Evolutionary conservation across 2,888 invertebrate species (phyloP).

Genomic region (Lottia scabra): DNA sequence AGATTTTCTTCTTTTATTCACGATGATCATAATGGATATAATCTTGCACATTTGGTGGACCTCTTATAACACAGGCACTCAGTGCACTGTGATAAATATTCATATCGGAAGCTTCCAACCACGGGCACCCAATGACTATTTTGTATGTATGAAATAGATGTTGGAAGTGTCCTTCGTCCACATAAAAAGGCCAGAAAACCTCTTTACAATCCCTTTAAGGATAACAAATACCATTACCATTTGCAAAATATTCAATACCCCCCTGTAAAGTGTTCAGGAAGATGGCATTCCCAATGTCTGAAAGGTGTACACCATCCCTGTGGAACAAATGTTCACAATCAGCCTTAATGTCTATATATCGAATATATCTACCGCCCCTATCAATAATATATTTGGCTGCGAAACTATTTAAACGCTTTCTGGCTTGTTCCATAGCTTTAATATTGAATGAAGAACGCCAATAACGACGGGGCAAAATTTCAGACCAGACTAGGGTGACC

Average conservation of each 20-base stretch:
- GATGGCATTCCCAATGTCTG: neutral
- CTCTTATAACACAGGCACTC: slow-evolving; percentile 89
- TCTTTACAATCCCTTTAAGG: too few relatives aligned
- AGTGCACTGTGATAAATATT: slow-evolving; percentile 90
- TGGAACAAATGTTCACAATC: neutral
- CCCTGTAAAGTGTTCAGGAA: neutral
- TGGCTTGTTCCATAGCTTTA: neutral
- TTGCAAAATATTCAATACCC: neutral
- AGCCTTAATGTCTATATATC: neutral
- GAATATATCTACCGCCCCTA: neutral
- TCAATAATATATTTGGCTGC: neutral
- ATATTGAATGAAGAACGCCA: neutral
- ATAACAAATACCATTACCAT: too few relatives aligned
- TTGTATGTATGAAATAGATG: too few relatives aligned
- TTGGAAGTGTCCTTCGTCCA: too few relatives aligned
- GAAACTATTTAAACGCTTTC: neutral
- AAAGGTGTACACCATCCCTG: neutral
- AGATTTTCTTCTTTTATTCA: too few relatives aligned
- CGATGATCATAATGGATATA: slow-evolving; percentile 85
- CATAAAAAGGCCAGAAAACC: too few relatives aligned
- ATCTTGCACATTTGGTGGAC: slow-evolving; percentile 88
- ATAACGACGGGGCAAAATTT: neutral
- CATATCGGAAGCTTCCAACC: slow-evolving; percentile 93
- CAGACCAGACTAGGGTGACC: neutral
- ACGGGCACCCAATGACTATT: too few relatives aligned